Base-by-base conservation (phyloP, 1,140 invertebrate genomes). In the Philopotamus ludificatus region DNA sequence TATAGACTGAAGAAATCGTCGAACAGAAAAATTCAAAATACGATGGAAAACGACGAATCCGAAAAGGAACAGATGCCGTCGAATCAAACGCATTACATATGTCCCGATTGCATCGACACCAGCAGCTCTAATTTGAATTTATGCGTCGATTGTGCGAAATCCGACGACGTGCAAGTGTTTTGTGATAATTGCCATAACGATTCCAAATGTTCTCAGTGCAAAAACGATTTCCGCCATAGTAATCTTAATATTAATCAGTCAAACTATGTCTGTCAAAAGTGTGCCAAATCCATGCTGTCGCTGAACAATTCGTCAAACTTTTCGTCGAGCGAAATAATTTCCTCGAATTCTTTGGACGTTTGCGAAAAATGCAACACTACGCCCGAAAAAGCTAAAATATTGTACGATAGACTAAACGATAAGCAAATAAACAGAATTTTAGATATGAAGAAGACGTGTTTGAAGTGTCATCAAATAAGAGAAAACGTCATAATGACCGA, bases 1-100 rank as follows among this genome's bases (percentile, higher is more conserved):
- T 82, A 84, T 12, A 80, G 83, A 65, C 73, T 86, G 2, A 83
- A 82, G 68, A 83, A 73, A 42, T 58, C 68, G 20, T 63, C 70
- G 66, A 51, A 44, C 2, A 57, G 62, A 47, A 67, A 67, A 44
- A 64, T 53, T 55, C 68, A 63, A 9, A 47, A 22, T 28, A 41
- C 41, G 1, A 20, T 25, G 8, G 57, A 60, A 47, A 60, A 60
- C 12, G 57, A 60, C 39, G 57, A 60, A 60, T 21, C 57, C 2
- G 57, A 60, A 60, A 50, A 34, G 23, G 59, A 50, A 21, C 59
- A 22, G n/a, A 39, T n/a, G 3, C 45, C 28, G 4, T 7, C 4
- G 28, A 34, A 34, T 34, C 12, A 4, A 4, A 7, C 41, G 21
- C 60, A 51, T 34, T 50, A 51, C 12, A 49, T 61, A 28, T 55